These are phyloP conservation scores for Enteromius viviparus DNA, from an alignment of 2,797 vertebrate genomes.

Conservation along the genomic window DNA sequence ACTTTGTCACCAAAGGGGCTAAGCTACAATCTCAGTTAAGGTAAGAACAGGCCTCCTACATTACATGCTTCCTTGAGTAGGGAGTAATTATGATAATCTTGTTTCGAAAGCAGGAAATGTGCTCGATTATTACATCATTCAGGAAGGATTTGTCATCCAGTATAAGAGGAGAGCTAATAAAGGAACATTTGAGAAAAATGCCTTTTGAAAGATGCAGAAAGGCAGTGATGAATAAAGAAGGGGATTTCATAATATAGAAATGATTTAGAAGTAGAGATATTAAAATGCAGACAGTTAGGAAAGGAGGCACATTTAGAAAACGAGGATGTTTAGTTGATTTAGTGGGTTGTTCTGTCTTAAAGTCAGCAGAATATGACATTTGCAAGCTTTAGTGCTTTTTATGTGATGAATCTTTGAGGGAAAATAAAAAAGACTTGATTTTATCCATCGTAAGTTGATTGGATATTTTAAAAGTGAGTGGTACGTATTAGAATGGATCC, in stretches of 20 bases:
- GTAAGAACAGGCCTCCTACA: slow-evolving; percentile 66
- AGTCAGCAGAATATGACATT: background rate
- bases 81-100: slow-evolving; percentile 35
- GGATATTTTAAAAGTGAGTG: background rate
- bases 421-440: background rate
- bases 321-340: background rate
- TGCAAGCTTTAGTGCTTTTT: background rate
- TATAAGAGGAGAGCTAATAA: background rate
- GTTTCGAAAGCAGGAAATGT: slow-evolving; percentile 38
- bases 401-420: background rate
- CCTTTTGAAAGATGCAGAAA: background rate
- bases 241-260: no score
- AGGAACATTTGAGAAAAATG: background rate
- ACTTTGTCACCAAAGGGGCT: slow-evolving; percentile 83
- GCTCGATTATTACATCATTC: slow-evolving; percentile 35
- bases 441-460: background rate
- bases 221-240: background rate
- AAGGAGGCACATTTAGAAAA: background rate
- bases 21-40: slow-evolving; percentile 85
- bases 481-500: background rate
- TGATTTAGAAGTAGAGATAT: background rate
- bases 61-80: slow-evolving; percentile 25
- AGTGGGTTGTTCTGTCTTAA: background rate
- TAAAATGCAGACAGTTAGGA: background rate
- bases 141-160: slow-evolving; percentile 25